These are phyloP conservation scores for Gobius niger DNA, from an alignment of 2,113 vertebrate species.

Conservation along the genomic window DNA sequence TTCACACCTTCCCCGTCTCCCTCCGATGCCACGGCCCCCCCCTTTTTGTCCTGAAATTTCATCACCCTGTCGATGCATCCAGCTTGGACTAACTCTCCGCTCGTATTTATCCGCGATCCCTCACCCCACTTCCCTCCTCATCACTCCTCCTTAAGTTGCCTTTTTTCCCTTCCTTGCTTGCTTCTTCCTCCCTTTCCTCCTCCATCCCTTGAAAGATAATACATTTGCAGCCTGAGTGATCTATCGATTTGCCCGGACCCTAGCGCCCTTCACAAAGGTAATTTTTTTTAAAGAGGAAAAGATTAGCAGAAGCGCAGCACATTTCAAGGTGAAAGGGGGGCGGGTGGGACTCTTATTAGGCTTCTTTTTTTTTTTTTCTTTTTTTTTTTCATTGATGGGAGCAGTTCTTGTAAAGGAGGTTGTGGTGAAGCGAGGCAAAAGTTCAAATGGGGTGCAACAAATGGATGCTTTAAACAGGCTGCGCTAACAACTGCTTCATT, in stretches of 20 bases:
- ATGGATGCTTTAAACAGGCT: background rate
- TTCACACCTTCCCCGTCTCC: background rate
- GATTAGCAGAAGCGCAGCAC: conserved; percentile 62
- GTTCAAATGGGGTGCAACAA: background rate
- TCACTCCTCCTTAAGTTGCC: conserved; percentile 12
- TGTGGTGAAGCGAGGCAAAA: conserved; percentile 18
- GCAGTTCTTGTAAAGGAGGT: conserved; percentile 18
- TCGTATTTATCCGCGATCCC: conserved; percentile 32
- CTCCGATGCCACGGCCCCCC: too few species aligned
- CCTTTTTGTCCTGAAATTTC: conserved; percentile 6
- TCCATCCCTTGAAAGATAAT: conserved; percentile 74
- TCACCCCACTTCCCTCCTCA: conserved; percentile 39
- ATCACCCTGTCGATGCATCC: conserved; percentile 27
- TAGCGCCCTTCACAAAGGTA: conserved; percentile 65
- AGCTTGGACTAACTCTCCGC: conserved; percentile 24
- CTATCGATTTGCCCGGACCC: conserved; percentile 72
- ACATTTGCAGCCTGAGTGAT: conserved; percentile 77
- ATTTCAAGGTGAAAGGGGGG: conserved; percentile 71
- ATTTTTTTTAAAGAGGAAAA: conserved; percentile 68
- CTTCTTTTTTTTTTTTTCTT: conserved; percentile 60
- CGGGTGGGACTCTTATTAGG: conserved; percentile 36
- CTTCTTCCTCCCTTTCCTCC: conserved; percentile 22
- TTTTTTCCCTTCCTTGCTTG: conserved; percentile 1
- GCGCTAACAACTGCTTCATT: background rate
- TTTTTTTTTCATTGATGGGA: conserved; percentile 43